Base-by-base conservation (phyloP, 1,140 invertebrate species). In the Manduca sexta region DNA sequence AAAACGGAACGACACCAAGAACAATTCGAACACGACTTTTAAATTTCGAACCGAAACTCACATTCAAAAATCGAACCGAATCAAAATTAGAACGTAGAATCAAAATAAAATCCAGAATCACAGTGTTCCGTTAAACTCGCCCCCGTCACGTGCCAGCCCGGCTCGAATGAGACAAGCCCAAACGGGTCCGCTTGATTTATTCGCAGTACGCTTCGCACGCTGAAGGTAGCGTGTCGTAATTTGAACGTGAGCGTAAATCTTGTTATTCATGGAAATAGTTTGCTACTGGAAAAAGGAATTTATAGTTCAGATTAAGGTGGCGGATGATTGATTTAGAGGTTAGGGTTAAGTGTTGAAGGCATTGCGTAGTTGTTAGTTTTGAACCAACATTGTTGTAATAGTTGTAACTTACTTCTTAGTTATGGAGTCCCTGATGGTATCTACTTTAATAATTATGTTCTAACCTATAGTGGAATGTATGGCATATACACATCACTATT, bases 201-300 rank as follows among this genome's bases (percentile, higher is more conserved):
- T 45, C 46, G 54, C 42, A 35, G 41, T 57, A 49, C 61, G 49
- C 51, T 40, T 45, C 47, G 49, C 33, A 50, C 60, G 41, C 43
- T 52, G 54, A 61, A 52, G 61, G 61, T 50, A 54, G 30, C 47
- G 42, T 38, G 51, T 39, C 48, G 60, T 53, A 60, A 64, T 57
- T 54, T 42, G 49, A 56, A 60, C 50, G 48, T 50, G 60, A 49
- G 38, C 47, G 60, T 64, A 64, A 64, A 64, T 64, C 60, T 64
- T 59, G 53, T 59, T 59, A 56, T 40, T 48, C 48, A 45, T 39
- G 37, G 44, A 47, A 29, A 12, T 52, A 47, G 42, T 30, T 34
- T 13, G 14, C 7, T 21, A 31, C 51, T 59, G n/a, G 56, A 56
- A 45, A 34, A 29, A 14, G 13, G 13, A 35, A n/a, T 35, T 12